Base-by-base conservation (phyloP, 2,113 vertebrate genomes). In the Hydrolagus affinis region DNA sequence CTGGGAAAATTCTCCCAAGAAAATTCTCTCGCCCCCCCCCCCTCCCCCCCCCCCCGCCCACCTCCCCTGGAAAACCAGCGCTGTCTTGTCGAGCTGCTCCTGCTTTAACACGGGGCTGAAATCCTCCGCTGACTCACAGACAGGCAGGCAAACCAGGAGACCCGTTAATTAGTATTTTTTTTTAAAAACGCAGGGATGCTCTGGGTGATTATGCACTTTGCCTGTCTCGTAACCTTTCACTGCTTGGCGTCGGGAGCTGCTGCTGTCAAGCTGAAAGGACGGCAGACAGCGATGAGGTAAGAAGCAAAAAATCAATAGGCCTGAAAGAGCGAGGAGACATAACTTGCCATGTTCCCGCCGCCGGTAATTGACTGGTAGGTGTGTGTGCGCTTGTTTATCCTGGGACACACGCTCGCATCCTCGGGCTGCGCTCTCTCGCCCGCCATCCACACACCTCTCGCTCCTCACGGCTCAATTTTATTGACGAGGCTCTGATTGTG, bases 401-500 rank as follows among this genome's bases (percentile, higher is more conserved):
- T 77, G 75, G 23, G 15, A 21, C 23, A n/a, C 25, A 75, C 57
- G 59, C 75, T 77, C 11, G 25, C 75, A 77, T 25, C 21, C 56
- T 59, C 14, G 19, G 23, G 59, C 57, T 25, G 56, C 11, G 21
- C 57, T 60, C 57, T 60, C n/a, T 59, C 57, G 60, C 21, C n/a
- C 57, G 25, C 21, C 75, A 77, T 60, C n/a, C 59, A 25, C 75
- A 77, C 21, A 77, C 57, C 23, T 60, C 4, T 12, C 56, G 44
- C 44, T 44, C 44, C 44, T 44, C 44, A 44, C 44, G 8, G 56
- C 75, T 77, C 75, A 56, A 23, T 60, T 77, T 77, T 77, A 60
- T 77, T 77, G 74, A 77, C 10, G 23, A n/a, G 59, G 75, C 56
- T 59, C 59, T 77, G 75, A 77, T n/a, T n/a, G 59, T 59, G 57